Evolutionary conservation across 2,888 invertebrate species (phyloP), one percentile per base, ranked within the genome.

Genomic region (Cerastis leucographa): DNA sequence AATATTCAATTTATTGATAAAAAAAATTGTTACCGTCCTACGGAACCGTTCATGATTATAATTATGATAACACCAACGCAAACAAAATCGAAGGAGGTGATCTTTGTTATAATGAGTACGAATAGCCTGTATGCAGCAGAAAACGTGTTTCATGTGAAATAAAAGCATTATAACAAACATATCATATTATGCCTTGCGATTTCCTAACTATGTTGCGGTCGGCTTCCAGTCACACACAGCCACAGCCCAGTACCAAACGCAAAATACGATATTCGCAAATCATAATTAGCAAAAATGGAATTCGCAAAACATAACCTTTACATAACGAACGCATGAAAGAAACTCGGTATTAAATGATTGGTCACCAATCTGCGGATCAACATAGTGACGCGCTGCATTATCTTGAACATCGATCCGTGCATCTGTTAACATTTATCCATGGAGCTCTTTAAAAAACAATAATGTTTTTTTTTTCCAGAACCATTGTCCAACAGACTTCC

Each of bases 401-500:
- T 56, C 25, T 22, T 51, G 56, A 17, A 17, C 1, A 59, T 29
- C 8, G 17, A 29, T 29, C 14, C 5, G 56, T 25, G 2, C 29
- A 17, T 2, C 29, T 8, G 25, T 17, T 25, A 17, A 59, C 1
- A 17, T 29, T 59, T 19, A 59, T 9, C 44, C 44, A 44, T 11
- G 40, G 44, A 44, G 44, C 44, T 56, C 12, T 56, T n/a, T 25
- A 44, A n/a, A 12, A 54, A 54, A 54, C 59, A 25, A 9, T 56
- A 12, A 54, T 17, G 7, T 44, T 66, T 44, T 46, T 29, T 46
- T 64, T 70, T 40, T 35, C 35, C 74, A 91, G 90, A 84, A 88
- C 81, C 90, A 90, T 22, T 83, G 84, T 44, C 84, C 89, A 42
- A 49, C 83, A 40, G 87, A 91, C 35, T 67, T 86, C n/a, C 91